Evolutionary conservation across 2,113 vertebrate genomes (phyloP).

Genomic region (Odontophorus gujanensis): DNA sequence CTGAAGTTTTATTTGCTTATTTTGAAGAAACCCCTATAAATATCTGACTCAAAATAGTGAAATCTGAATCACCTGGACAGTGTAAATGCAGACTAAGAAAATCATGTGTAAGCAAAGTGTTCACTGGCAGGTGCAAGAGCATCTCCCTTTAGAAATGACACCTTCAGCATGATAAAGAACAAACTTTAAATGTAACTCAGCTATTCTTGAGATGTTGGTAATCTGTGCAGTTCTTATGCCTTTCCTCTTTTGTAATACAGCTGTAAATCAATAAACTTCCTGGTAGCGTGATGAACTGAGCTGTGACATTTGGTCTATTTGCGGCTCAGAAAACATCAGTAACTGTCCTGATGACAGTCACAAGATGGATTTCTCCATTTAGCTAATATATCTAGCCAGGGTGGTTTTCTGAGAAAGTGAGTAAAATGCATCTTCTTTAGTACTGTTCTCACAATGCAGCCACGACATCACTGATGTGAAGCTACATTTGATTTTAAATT

Average conservation of each 20-base stretch:
- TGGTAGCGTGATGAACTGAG: background rate
- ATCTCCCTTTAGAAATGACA: background rate
- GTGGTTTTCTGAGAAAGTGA: background rate
- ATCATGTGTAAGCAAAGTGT: background rate
- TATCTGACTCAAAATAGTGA: background rate
- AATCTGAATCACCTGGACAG: background rate
- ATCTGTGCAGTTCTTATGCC: background rate
- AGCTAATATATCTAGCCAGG: background rate
- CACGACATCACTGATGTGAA: background rate
- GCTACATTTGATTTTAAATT: background rate
- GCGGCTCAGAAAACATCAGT: background rate
- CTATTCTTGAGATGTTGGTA: background rate
- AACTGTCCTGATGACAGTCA: background rate
- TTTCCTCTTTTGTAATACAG: background rate
- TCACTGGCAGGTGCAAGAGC: background rate
- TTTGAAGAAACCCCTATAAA: background rate
- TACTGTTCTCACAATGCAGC: background rate
- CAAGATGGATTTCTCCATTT: background rate
- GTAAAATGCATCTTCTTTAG: background rate
- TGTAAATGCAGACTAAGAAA: accelerated
- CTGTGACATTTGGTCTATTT: background rate
- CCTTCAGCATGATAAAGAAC: background rate
- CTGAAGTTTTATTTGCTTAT: background rate
- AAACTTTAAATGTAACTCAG: background rate
- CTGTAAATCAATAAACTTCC: background rate